Base-by-base conservation (phyloP, 2,888 invertebrate species). In the Adelphocoris suturalis region DNA sequence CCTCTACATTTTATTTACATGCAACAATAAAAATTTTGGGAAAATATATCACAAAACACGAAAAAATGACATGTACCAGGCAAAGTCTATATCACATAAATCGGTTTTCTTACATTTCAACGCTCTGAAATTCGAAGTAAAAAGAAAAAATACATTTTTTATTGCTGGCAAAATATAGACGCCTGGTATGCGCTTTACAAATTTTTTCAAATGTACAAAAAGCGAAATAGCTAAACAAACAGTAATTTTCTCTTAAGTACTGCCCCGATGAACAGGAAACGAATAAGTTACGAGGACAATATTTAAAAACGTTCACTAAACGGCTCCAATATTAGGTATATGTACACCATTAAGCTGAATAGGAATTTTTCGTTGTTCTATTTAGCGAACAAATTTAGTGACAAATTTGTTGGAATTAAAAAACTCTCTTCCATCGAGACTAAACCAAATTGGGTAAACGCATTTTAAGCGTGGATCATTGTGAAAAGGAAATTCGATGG, bases 11-110 rank as follows among this genome's bases (percentile, higher is more conserved):
- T 37, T 86, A 90, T 90, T 48, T 90, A 90, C 89, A 90, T 89
- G 89, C 87, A 89, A 86, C 61, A n/a, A 86, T 86, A 48, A 28
- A 85, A 55, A 19, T 57, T n/a, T 82, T 52, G 27, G 23, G 61
- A 89, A 90, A 90, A 89, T 68, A 86, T 90, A 90, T 90, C 89
- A 89, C 90, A 87, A 87, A 89, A 90, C 86, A 86, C 82, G 86
- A 89, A 89, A 55, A 61, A 86, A 90, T 84, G 90, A 61, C 85
- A 85, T 28, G 12, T 37, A 85, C 86, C 86, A 86, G 86, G 86
- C 75, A 48, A 75, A 28, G 89, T 89, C 85, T 85, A 85, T 89
- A 89, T 89, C 89, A 89, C 89, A 88, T 78, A 80, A 75, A 52
- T 82, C 52, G 19, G 47, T 82, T 82, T 82, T 52, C 52, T 82